Percentiles rank a stretch among this genome's conserved stretches.
Conservation (phyloP, 2,113 vertebrate species). For the Pterophyllum scalare region DNA sequence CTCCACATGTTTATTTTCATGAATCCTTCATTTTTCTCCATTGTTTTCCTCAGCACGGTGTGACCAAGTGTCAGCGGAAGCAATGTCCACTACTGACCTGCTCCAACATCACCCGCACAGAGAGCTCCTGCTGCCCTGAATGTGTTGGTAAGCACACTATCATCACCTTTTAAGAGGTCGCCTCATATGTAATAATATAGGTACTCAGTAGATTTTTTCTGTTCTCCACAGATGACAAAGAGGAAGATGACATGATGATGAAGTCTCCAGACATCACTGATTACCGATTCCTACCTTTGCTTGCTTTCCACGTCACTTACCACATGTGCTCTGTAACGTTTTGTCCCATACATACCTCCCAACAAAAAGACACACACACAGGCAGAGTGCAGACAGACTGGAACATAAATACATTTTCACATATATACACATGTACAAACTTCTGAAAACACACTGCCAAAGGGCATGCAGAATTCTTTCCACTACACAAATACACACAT, state of each 20-base stretch:
- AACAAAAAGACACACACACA: slow-evolving; percentile 25
- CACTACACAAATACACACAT: not conserved
- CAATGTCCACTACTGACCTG: slow-evolving; percentile 85
- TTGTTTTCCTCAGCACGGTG: slow-evolving; percentile 79
- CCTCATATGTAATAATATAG: not conserved
- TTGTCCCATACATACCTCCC: slow-evolving; percentile 15
- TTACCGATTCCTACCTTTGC: slow-evolving; percentile 62
- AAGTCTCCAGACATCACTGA: slow-evolving; percentile 77
- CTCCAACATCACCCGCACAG: slow-evolving; percentile 71
- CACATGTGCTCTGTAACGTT: slow-evolving; percentile 55
- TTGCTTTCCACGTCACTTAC: slow-evolving; percentile 9
- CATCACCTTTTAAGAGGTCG: not conserved
- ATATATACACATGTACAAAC: slow-evolving; percentile 57
- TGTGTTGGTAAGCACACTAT: slow-evolving; percentile 79
- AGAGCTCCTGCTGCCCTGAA: slow-evolving; percentile 85
- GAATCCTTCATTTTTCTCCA: not conserved
- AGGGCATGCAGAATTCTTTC: slow-evolving; percentile 38
- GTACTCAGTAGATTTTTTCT: not conserved
- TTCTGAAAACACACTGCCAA: slow-evolving; percentile 52
- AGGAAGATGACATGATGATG: slow-evolving; percentile 66
- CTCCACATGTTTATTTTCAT: not conserved
- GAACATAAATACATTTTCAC: slow-evolving; percentile 61
- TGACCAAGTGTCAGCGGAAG: slow-evolving; percentile 89
- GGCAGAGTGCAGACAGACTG: slow-evolving; percentile 26
- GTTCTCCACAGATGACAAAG: slow-evolving; percentile 59